Base-by-base conservation (phyloP, 2,797 vertebrate species). In the Pempheris klunzingeri region DNA sequence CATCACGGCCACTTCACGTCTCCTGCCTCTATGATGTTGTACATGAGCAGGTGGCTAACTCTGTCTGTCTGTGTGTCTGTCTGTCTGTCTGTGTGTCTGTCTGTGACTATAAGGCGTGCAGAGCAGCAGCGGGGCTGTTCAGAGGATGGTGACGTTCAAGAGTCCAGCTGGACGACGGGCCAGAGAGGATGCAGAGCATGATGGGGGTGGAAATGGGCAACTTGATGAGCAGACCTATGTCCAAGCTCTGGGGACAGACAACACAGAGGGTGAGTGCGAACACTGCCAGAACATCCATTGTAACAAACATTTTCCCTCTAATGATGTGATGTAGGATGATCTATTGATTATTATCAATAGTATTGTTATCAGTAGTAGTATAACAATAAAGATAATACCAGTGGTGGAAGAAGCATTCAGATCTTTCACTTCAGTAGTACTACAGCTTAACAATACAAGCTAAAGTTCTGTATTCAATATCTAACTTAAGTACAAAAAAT, bases 141-240 rank as follows among this genome's bases (percentile, higher is more conserved):
- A 96, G 84, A 92, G 91, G 72, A 90, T 94, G 34, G 92, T 94
- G 22, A 94, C 36, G 11, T 85, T 95, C 24, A 97, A 95, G 88
- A 94, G 62, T 13, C 82, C 87, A 36, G 94, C 95, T 69, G 95
- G 91, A 60, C 89, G 55, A 86, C 80, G 67, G 36, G 24, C 13
- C 49, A 34, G 2, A 67, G 67, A 66, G 63, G 81, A 85, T 0
- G 50, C 41, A 24, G 65, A 74, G 28, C 80, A 84, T 8, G 82
- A 90, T 8, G 93, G 85, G 3, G 85, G 94, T 0, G 94, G 92
- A 44, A 82, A 93, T 2, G 95, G 95, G 50, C 59, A 90, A 53
- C 88, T 96, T 11, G 93, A 94, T 89, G 96, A 99, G 87, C 92
- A 95, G 87, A 87, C 91, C 63, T 99, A 99, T 43, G 87, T 98